Conservation (phyloP, 92 coral and sea anemone species). For the Blastomussa wellsi region DNA sequence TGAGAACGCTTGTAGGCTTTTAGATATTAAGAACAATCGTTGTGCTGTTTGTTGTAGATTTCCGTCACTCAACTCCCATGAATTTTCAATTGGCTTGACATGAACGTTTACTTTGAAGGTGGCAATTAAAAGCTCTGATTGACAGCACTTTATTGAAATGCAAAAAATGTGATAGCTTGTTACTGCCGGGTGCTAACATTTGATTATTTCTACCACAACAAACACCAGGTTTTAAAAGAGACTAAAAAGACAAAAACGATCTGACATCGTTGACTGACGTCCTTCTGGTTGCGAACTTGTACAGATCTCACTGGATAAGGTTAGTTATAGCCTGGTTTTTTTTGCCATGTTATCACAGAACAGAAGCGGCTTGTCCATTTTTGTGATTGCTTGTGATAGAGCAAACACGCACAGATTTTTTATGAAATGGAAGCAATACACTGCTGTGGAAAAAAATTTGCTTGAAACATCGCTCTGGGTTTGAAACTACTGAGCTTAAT, state of each 20-base stretch:
- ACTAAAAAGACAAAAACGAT: slow-evolving; percentile 8
- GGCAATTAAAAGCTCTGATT: slow-evolving; percentile 46
- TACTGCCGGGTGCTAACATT: slow-evolving; percentile 46
- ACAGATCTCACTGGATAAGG: slow-evolving; percentile 15
- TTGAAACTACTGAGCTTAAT: too few species aligned
- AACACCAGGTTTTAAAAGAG: slow-evolving; percentile 18
- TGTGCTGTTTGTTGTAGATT: slow-evolving; percentile 21
- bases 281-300: slow-evolving; percentile 3
- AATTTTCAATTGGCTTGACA: slow-evolving; percentile 49
- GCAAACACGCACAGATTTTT: slow-evolving; percentile 32
- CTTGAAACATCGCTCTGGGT: neutral
- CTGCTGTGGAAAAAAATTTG: neutral
- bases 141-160: slow-evolving; percentile 64
- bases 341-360: too few species aligned
- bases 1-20: neutral
- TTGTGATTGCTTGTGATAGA: slow-evolving; percentile 31
- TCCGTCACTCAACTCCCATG: slow-evolving; percentile 33
- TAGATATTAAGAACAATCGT: slow-evolving; percentile 25
- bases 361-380: neutral
- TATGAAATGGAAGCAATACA: slow-evolving; percentile 17
- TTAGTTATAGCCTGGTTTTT: slow-evolving; percentile 10
- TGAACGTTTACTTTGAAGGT: slow-evolving; percentile 45
- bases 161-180: slow-evolving; percentile 51
- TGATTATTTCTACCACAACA: slow-evolving; percentile 32
- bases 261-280: slow-evolving; percentile 6